Evolutionary conservation across 2,888 invertebrate genomes (phyloP), one percentile per base, ranked within the genome.

Genomic region (Argyresthia goedartella): DNA sequence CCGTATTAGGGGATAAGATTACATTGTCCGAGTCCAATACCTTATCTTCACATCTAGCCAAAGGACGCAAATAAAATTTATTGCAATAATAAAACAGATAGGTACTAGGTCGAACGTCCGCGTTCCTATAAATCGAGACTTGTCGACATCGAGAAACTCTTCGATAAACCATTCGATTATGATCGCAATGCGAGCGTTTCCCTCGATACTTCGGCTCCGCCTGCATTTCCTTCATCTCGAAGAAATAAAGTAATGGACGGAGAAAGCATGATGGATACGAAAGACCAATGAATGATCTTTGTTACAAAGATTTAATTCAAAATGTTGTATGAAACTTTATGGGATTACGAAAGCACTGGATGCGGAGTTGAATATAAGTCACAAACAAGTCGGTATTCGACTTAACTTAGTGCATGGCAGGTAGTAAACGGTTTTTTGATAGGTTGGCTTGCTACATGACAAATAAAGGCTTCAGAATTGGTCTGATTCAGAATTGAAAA

Each of bases 1-100:
- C 81, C 79, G 66, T 80, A 73, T 81, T 85, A 74, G 84, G 85
- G 75, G 72, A 81, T 77, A 82, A 81, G 85, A 86, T 85, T 82
- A 85, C 84, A 85, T 86, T 86, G 85, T 86, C 73, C 70, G 61
- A 59, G 66, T 61, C 62, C 69, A 71, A 75, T 75, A 73, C 72
- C 73, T 76, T 86, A 85, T 84, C 81, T 79, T 63, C 60, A 64
- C 66, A 84, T 84, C 79, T 77, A 62, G 58, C 63, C 67, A 78
- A 74, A 73, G 76, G 70, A 72, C 71, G 72, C 73, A 67, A 67
- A 70, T 81, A 79, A 81, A 82, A 82, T 81, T 84, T 84, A 84
- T 84, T 72, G 82, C 76, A 79, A 81, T 81, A 79, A 81, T 81
- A 81, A 76, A 81, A 76, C 73, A 80, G 80, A 80, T 81, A 82